These are phyloP conservation scores for Acestrorhynchus altus DNA, from an alignment of 2,797 vertebrate species.

Conservation along the genomic window DNA sequence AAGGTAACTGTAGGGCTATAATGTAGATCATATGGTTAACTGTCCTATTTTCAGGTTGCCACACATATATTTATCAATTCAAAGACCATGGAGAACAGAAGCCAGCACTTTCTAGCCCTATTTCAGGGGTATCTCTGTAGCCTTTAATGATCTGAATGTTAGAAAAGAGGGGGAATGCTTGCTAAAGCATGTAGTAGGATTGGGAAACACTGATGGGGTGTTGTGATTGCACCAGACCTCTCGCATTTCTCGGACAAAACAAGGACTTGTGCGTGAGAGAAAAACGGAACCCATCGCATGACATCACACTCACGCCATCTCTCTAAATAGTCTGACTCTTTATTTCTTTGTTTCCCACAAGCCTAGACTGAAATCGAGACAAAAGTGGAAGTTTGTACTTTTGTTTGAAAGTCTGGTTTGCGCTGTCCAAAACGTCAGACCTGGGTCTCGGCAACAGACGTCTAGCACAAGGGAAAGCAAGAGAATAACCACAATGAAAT, in stretches of 20 bases:
- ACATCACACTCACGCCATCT: conserved; percentile 70
- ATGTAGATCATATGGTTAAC: too few relatives aligned
- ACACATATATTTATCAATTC: too few relatives aligned
- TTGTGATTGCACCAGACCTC: conserved; percentile 27
- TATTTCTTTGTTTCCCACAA: conserved; percentile 60
- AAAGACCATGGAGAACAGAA: too few relatives aligned
- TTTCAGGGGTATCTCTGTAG: neutral
- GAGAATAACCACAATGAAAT: neutral
- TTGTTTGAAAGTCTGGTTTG: conserved; percentile 16
- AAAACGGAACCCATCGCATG: conserved; percentile 72
- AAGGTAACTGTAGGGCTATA: too few relatives aligned
- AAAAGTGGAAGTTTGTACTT: conserved; percentile 70
- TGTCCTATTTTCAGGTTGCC: too few relatives aligned
- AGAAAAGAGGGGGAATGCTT: neutral
- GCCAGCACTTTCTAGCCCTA: too few relatives aligned
- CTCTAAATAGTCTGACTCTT: conserved; percentile 67
- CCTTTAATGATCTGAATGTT: neutral
- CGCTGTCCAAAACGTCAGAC: neutral
- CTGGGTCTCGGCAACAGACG: neutral
- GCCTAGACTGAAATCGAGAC: conserved; percentile 17
- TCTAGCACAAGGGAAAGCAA: neutral
- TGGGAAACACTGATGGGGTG: conserved; percentile 7
- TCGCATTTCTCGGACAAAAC: conserved; percentile 55
- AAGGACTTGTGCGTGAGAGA: conserved; percentile 72
- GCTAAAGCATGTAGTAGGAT: neutral